Evolutionary conservation across 2,888 invertebrate species (phyloP).

Genomic region (Drosophila bunnanda): DNA sequence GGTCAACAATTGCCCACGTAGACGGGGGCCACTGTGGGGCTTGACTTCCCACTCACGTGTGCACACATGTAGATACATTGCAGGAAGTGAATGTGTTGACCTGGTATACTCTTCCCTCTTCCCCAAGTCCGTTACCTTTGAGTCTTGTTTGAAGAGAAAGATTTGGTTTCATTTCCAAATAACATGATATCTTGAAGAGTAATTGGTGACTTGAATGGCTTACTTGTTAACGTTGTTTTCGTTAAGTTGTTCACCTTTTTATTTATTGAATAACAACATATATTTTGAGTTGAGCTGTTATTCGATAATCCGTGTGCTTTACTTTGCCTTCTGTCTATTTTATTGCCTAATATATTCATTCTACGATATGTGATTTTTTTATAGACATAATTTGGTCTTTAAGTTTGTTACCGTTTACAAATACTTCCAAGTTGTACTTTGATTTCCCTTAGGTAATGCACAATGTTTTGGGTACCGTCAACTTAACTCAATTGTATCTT

Average conservation of each 20-base stretch:
- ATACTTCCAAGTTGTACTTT: not conserved
- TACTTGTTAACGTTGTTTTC: not conserved
- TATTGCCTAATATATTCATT: too few relatives aligned
- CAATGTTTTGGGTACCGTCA: not conserved
- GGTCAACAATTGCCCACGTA: conserved; percentile 74
- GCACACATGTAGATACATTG: conserved; percentile 6
- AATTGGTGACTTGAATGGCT: not conserved
- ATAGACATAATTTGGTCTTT: too few relatives aligned
- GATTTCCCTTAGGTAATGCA: not conserved
- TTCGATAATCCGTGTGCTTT: too few relatives aligned
- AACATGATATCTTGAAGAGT: not conserved
- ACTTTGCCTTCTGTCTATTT: too few relatives aligned
- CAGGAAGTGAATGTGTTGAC: conserved; percentile 33
- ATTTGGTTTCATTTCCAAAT: not conserved
- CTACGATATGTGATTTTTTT: too few relatives aligned
- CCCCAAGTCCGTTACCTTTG: too few relatives aligned
- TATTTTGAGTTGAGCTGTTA: too few relatives aligned
- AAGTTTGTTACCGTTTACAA: not conserved
- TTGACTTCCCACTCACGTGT: conserved; percentile 27
- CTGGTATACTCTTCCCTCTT: not conserved
- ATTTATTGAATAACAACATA: not conserved
- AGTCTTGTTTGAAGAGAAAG: not conserved
- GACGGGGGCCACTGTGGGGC: conserved; percentile 1
- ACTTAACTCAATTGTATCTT: not conserved
- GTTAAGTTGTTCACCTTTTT: not conserved